These are phyloP conservation scores for Chloroclysta siterata DNA, from an alignment of 2,888 invertebrate species.

Conservation along the genomic window DNA sequence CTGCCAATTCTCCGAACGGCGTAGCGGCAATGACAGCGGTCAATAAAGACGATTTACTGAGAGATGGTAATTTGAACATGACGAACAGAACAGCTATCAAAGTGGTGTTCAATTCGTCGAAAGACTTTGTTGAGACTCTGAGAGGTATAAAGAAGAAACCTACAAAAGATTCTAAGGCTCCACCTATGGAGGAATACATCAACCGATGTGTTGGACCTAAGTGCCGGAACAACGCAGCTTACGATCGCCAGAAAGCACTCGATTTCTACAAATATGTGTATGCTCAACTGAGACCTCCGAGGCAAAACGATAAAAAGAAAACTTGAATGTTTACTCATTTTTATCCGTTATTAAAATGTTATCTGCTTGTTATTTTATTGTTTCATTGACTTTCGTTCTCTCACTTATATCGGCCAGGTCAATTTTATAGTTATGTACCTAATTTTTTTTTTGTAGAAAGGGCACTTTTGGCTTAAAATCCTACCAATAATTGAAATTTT, in stretches of 20 bases:
- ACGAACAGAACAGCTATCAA: slow-evolving; percentile 75
- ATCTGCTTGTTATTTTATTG: slow-evolving; percentile 38
- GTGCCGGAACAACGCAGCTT: slow-evolving; percentile 68
- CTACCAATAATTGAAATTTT: too few relatives aligned
- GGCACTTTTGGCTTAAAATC: background rate
- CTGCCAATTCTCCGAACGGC: slow-evolving; percentile 66
- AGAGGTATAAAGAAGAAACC: slow-evolving; percentile 63
- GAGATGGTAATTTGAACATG: slow-evolving; percentile 70
- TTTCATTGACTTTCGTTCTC: slow-evolving; percentile 35
- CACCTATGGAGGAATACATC: slow-evolving; percentile 60
- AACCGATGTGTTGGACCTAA: slow-evolving; percentile 66
- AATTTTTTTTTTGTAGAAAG: background rate
- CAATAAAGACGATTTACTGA: slow-evolving; percentile 69
- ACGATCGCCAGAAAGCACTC: slow-evolving; percentile 76
- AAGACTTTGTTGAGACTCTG: slow-evolving; percentile 75
- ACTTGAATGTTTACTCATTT: slow-evolving; percentile 45
- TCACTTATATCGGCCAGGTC: slow-evolving; percentile 6
- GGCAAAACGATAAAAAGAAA: slow-evolving; percentile 59
- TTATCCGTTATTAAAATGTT: slow-evolving; percentile 41
- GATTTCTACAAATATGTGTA: slow-evolving; percentile 82
- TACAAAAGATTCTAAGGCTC: slow-evolving; percentile 51
- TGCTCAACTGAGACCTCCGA: slow-evolving; percentile 72
- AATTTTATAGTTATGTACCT: slow-evolving; percentile 3
- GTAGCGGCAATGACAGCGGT: slow-evolving; percentile 72
- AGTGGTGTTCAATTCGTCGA: slow-evolving; percentile 76